Evolutionary conservation across 2,113 vertebrate genomes (phyloP).

Genomic region (Equus przewalskii): DNA sequence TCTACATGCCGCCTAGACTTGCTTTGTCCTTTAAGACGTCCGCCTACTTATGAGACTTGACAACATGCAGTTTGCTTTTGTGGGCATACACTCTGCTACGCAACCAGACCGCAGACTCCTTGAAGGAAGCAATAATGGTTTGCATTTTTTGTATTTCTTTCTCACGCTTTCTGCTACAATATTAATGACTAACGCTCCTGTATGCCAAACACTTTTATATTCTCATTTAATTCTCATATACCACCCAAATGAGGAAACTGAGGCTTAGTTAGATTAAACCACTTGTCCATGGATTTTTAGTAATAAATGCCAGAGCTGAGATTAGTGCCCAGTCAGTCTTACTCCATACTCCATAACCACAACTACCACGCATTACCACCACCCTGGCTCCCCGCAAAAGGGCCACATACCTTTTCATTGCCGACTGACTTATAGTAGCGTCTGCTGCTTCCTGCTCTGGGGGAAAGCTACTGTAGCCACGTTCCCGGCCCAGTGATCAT

Average conservation of each 20-base stretch:
- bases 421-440: background rate
- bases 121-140: background rate
- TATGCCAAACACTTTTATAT: background rate
- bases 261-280: background rate
- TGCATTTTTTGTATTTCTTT: background rate
- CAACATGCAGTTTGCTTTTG: background rate
- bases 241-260: background rate
- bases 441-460: background rate
- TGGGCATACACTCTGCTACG: no score
- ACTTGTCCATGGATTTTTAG: background rate
- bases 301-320: background rate
- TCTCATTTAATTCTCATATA: background rate
- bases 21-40: background rate
- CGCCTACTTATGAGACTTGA: background rate
- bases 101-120: background rate
- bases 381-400: background rate
- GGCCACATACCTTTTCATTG: background rate
- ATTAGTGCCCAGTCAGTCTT: background rate
- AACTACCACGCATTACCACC: background rate
- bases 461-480: background rate
- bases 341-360: background rate
- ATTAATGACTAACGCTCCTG: background rate
- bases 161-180: background rate
- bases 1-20: background rate
- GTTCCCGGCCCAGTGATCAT: background rate